phyloP scores from a whole-genome alignment of 2,113 vertebrate species.

The Tetraodon nigroviridis region DNA sequence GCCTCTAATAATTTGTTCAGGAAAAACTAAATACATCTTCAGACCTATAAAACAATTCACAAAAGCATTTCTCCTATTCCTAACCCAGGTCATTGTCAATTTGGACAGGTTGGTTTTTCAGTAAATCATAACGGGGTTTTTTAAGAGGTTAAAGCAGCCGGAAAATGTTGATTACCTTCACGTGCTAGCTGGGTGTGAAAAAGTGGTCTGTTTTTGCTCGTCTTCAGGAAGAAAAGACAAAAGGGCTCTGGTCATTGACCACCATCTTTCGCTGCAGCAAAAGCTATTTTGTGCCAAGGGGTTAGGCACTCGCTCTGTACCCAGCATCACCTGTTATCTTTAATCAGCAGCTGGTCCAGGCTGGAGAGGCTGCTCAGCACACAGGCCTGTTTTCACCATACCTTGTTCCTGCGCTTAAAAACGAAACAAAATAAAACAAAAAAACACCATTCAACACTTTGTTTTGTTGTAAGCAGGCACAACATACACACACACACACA shows the following conservation, averaged over 20 bases:
- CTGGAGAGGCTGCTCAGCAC: slow-evolving; percentile 43
- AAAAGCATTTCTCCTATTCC: no score
- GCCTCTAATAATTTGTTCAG: no score
- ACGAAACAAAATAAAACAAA: background rate
- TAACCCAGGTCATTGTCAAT: no score
- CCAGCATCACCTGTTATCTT: slow-evolving; percentile 53
- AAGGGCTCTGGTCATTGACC: slow-evolving; percentile 60
- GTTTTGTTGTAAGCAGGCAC: background rate
- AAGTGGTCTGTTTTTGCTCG: slow-evolving; percentile 22
- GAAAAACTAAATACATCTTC: no score
- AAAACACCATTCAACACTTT: background rate
- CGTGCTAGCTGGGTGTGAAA: no score
- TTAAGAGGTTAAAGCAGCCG: slow-evolving; percentile 1
- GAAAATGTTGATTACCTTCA: no score
- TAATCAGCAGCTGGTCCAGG: slow-evolving; percentile 61
- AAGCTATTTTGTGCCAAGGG: slow-evolving; percentile 71
- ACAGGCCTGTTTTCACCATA: slow-evolving; percentile 47
- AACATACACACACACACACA: background rate
- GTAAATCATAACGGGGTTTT: no score
- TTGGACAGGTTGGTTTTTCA: no score
- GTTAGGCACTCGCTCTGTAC: slow-evolving; percentile 63
- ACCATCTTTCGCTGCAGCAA: slow-evolving; percentile 55
- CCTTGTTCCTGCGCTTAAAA: slow-evolving; percentile 29
- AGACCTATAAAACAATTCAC: no score
- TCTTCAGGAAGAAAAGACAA: slow-evolving; percentile 24